Conservation (phyloP, 2,888 invertebrate species). For the Yponomeuta sedellus region DNA sequence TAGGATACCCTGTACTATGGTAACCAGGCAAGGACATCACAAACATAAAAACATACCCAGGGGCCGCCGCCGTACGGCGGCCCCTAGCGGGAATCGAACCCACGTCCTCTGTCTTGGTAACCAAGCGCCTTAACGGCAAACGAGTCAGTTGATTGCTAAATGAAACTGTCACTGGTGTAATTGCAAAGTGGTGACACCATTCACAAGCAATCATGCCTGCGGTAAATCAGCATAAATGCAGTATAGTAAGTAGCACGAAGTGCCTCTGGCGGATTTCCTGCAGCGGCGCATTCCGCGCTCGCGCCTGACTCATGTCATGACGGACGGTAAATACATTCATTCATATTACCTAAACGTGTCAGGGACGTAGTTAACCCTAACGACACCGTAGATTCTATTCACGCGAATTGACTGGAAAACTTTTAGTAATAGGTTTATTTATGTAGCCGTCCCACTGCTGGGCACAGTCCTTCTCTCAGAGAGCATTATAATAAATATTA, state of each 20-base stretch:
- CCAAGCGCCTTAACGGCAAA: too few relatives aligned
- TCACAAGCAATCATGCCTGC: constrained; percentile 1
- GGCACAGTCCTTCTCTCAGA: too few relatives aligned
- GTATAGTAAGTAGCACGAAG: not conserved
- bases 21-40: too few relatives aligned
- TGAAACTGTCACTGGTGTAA: not conserved
- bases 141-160: too few relatives aligned
- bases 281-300: not conserved
- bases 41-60: too few relatives aligned
- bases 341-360: not conserved
- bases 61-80: too few relatives aligned
- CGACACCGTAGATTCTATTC: not conserved
- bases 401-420: not conserved
- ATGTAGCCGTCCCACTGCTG: too few relatives aligned
- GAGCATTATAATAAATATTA: too few relatives aligned
- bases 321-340: not conserved
- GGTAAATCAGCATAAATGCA: not conserved
- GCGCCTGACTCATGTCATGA: not conserved
- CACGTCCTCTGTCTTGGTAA: too few relatives aligned
- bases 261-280: not conserved
- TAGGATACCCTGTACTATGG: too few relatives aligned
- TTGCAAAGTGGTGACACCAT: not conserved
- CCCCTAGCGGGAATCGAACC: too few relatives aligned
- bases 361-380: not conserved
- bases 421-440: not conserved